These are phyloP conservation scores for Poeciliopsis occidentalis DNA, from an alignment of 2,113 vertebrate species.

Conservation along the genomic window DNA sequence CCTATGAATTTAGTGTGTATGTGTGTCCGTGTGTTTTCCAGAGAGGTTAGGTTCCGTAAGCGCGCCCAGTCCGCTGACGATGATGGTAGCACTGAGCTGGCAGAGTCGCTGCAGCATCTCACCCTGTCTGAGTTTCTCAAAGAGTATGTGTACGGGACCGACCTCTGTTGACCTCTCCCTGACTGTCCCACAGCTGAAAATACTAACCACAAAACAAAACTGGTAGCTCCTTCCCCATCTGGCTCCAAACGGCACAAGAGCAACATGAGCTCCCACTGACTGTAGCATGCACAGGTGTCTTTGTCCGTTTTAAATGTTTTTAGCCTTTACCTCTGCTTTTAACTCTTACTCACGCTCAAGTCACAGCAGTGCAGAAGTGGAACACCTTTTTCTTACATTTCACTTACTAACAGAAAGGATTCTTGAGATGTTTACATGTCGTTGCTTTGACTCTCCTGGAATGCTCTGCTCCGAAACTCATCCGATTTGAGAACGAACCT, in stretches of 20 bases:
- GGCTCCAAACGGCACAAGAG: slow-evolving; percentile 3
- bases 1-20: not conserved
- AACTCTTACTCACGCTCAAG: slow-evolving; percentile 17
- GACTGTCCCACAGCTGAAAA: not conserved
- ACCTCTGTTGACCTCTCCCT: not conserved
- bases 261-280: slow-evolving; percentile 2
- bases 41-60: slow-evolving; percentile 80
- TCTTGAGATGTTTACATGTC: not conserved
- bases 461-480: not conserved
- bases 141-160: slow-evolving; percentile 77
- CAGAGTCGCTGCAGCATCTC: slow-evolving; percentile 82
- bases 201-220: slow-evolving; percentile 27
- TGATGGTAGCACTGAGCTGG: slow-evolving; percentile 76
- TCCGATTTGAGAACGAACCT: not conserved
- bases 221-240: slow-evolving; percentile 1
- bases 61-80: slow-evolving; percentile 82
- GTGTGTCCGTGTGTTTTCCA: slow-evolving; percentile 61
- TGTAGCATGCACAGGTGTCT: slow-evolving; percentile 9
- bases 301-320: slow-evolving; percentile 16
- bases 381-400: not conserved
- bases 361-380: slow-evolving; percentile 16
- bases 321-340: slow-evolving; percentile 10
- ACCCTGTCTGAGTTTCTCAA: slow-evolving; percentile 86
- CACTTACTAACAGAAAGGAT: slow-evolving; percentile 22
- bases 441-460: not conserved